A percentile compares a stretch with the other conserved stretches of the same genome.
Evolutionary conservation across 1,140 invertebrate genomes (phyloP).

Genomic region (Drosophila burlai): DNA sequence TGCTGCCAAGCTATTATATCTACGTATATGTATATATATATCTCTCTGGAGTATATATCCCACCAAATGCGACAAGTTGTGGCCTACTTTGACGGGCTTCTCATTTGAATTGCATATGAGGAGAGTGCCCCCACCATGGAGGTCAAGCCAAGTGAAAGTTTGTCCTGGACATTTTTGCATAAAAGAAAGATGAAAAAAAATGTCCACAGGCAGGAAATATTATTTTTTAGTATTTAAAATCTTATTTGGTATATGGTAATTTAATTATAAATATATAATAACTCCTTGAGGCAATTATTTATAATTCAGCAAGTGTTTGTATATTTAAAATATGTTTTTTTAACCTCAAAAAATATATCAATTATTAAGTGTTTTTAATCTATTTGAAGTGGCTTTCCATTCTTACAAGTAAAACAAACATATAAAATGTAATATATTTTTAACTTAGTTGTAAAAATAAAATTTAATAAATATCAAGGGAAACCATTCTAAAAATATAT

Average conservation of each 20-base stretch:
- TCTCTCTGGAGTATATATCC: not conserved
- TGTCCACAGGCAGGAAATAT: not conserved
- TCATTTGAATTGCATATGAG: conserved; percentile 45
- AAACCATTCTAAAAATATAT: not conserved
- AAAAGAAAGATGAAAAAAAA: not conserved
- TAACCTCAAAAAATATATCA: no score
- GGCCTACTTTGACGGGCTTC: conserved; percentile 28
- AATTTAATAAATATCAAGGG: not conserved
- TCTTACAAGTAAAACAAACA: no score
- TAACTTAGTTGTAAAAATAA: not conserved
- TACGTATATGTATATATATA: not conserved
- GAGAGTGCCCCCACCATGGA: conserved; percentile 4
- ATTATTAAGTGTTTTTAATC: no score
- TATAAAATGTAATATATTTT: no score
- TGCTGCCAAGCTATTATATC: not conserved
- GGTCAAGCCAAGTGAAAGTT: conserved; percentile 26
- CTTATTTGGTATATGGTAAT: not conserved
- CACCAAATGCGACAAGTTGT: conserved; percentile 6
- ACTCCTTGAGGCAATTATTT: not conserved
- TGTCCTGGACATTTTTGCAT: conserved; percentile 8
- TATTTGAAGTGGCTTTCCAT: no score
- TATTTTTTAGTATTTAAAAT: not conserved
- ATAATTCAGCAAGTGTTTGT: not conserved
- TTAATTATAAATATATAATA: not conserved
- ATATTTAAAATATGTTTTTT: not conserved